Evolutionary conservation across 1,140 invertebrate species (phyloP), one percentile per base, ranked within the genome.

Genomic region (Stenopsyche tienmushanensis): DNA sequence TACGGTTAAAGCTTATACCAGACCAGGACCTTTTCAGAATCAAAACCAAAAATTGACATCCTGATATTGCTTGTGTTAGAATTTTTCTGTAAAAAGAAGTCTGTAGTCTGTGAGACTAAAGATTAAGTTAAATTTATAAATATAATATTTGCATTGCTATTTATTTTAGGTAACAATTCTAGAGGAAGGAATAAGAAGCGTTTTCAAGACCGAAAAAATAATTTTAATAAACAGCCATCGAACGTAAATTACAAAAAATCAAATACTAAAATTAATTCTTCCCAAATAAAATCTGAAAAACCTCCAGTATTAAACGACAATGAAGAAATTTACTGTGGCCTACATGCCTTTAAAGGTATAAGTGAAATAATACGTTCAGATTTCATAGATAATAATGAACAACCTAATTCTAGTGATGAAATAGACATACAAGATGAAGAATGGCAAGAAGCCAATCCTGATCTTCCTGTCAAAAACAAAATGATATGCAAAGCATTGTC

Each of bases 401-500:
- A 26, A 3, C 3, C 29, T n/a, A 45, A 25, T 15, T 24, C 54
- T 21, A 25, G 71, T 64, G 55, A 74, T 53, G 60, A 72, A 39
- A 62, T 72, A 25, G 64, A 67, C 29, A 67, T 68, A 47, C 60
- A 66, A 29, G 68, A 74, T 64, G 60, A 74, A 62, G 74, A 76
- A 71, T 77, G 76, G 75, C 49, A 72, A 23, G 26, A 72, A 34
- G 20, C 47, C 7, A 54, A 64, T 20, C 25, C 21, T 45, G 45
- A 65, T 55, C 60, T 73, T 71, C 70, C 72, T 21, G 17, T 17
- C 18, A 25, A 42, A 44, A 44, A 64, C 15, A 8, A 69, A 23
- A 65, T 71, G n/a, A 60, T 83, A 23, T 84, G 81, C 74, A 78
- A 78, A 66, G 81, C 82, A 20, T 73, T 85, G 58, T 75, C 76